phyloP scores from a whole-genome alignment of 92 coral and sea anemone species.

The Phenganax stokvisi region DNA sequence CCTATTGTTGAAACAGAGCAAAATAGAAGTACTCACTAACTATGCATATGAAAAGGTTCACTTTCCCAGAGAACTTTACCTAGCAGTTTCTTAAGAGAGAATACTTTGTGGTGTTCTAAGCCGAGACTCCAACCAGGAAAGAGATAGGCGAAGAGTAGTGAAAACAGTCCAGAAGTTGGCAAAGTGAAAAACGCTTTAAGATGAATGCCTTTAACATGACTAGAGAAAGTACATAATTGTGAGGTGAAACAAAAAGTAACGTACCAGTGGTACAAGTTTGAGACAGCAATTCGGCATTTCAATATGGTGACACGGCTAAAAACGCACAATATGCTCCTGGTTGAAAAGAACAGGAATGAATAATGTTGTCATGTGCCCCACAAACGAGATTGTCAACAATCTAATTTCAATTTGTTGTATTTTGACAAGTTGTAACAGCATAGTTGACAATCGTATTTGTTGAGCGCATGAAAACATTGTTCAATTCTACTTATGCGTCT shows the following conservation, averaged over 20 bases:
- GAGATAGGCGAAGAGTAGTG: slow-evolving; percentile 57
- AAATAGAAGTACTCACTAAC: slow-evolving; percentile 31
- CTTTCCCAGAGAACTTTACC: slow-evolving; percentile 46
- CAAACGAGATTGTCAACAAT: too few species aligned
- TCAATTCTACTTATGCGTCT: too few species aligned
- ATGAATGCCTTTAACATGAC: slow-evolving; percentile 66
- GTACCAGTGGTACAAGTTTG: neutral
- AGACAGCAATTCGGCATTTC: too few species aligned
- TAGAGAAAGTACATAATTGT: neutral
- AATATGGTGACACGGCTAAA: too few species aligned
- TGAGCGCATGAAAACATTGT: too few species aligned
- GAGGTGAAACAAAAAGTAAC: neutral
- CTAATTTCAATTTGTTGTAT: too few species aligned
- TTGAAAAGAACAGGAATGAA: too few species aligned
- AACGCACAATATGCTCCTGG: too few species aligned
- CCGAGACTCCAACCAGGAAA: slow-evolving; percentile 45
- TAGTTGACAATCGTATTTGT: too few species aligned
- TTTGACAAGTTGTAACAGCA: too few species aligned
- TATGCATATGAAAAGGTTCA: slow-evolving; percentile 78
- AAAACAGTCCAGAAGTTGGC: slow-evolving; percentile 59
- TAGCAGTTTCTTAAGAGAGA: slow-evolving; percentile 54
- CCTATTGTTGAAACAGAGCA: neutral
- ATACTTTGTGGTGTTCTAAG: slow-evolving; percentile 47
- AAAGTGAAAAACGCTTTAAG: slow-evolving; percentile 46
- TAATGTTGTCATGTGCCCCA: too few species aligned